These are phyloP conservation scores for Scotopteryx bipunctaria DNA, from an alignment of 2,888 invertebrate genomes.

Conservation along the genomic window DNA sequence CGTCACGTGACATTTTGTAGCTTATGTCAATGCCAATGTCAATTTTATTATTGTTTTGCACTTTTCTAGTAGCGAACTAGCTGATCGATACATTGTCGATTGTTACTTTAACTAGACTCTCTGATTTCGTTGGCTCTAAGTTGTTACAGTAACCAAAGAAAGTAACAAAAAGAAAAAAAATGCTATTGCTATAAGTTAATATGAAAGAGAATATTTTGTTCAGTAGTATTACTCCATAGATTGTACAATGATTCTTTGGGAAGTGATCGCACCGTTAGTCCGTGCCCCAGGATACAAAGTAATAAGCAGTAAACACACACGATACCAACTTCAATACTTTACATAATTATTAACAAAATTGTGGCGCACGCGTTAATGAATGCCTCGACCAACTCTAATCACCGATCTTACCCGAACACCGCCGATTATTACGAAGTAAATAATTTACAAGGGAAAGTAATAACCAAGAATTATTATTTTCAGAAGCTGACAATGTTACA, in stretches of 20 bases:
- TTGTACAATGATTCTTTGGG: slow-evolving; percentile 34
- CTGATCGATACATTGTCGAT: no score
- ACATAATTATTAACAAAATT: slow-evolving; percentile 70
- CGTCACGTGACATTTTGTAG: no score
- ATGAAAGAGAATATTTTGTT: no score
- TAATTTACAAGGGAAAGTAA: slow-evolving; percentile 57
- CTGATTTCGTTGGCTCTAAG: no score
- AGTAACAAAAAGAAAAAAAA: no score
- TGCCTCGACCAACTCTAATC: slow-evolving; percentile 51
- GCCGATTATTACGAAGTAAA: slow-evolving; percentile 43
- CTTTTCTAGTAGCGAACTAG: no score
- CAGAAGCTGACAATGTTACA: slow-evolving; percentile 40
- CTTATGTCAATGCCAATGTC: no score
- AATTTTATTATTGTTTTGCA: no score
- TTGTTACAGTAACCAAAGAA: no score
- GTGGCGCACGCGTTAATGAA: slow-evolving; percentile 66
- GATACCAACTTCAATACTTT: slow-evolving; percentile 65
- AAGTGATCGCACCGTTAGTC: slow-evolving; percentile 65
- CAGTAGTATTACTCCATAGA: slow-evolving; percentile 44
- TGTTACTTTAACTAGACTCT: no score
- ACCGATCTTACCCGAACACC: slow-evolving; percentile 52
- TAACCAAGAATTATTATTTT: slow-evolving; percentile 42
- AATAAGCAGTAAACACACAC: slow-evolving; percentile 74
- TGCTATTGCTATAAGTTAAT: no score
- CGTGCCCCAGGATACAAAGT: slow-evolving; percentile 63